Percentiles rank a stretch among this genome's conserved stretches.
Conservation (phyloP, 2,888 invertebrate species). For the Drosophila acutilabella region DNA sequence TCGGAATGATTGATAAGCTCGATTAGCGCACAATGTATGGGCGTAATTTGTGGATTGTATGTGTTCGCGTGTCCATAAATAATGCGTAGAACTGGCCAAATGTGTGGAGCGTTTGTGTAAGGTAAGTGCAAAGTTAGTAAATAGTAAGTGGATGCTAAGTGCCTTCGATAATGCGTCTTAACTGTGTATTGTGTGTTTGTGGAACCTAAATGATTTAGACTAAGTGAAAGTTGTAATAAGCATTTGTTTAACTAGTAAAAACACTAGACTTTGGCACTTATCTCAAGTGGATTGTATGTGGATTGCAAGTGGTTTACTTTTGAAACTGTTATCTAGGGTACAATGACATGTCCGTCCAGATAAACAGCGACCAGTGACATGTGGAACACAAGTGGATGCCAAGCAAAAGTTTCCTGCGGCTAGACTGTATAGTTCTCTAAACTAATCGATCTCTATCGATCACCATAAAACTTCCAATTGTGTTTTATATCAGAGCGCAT, state of each 20-base stretch:
- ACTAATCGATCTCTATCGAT: not conserved
- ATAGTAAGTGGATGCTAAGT: constrained; percentile 18
- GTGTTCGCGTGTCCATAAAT: not conserved
- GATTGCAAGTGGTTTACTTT: not conserved
- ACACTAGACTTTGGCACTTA: not conserved
- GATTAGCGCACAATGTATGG: constrained; percentile 7
- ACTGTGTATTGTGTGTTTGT: not conserved
- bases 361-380: not conserved
- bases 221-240: no score
- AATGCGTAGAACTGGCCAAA: not conserved
- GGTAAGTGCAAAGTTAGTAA: not conserved
- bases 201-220: no score
- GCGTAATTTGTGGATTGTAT: not conserved
- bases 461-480: constrained; percentile 22
- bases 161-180: not conserved
- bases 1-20: constrained; percentile 25
- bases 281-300: constrained; percentile 1
- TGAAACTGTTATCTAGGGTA: not conserved
- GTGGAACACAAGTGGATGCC: not conserved
- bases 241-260: no score
- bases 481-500: constrained; percentile 44
- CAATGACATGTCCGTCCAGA: not conserved
- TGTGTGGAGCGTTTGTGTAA: constrained; percentile 2
- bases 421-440: not conserved
- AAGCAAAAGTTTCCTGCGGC: not conserved